These are phyloP conservation scores for Urophycis tenuis DNA, from an alignment of 2,797 vertebrate species.

Conservation along the genomic window DNA sequence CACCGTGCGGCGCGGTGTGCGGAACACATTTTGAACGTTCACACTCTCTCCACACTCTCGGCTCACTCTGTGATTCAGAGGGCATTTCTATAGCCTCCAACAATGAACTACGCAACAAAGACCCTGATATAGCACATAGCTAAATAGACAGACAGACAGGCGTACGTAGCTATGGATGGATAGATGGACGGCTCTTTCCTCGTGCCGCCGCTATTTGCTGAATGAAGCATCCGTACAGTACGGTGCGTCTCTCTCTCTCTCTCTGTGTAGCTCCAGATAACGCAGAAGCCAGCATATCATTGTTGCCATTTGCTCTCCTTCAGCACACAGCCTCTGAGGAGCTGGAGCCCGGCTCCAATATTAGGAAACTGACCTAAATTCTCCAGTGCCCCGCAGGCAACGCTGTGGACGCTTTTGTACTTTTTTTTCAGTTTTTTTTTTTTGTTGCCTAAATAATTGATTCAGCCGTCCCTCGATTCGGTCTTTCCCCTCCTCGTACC, in stretches of 20 bases:
- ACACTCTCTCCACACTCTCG: too few relatives aligned
- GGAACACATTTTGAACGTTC: too few relatives aligned
- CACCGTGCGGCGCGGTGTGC: too few relatives aligned
- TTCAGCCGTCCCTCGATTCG: conserved; percentile 51
- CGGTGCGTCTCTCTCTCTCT: too few relatives aligned
- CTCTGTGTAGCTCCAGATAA: background rate
- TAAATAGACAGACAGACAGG: background rate
- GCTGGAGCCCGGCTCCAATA: conserved; percentile 52
- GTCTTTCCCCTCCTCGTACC: conserved; percentile 45
- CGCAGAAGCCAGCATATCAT: conserved; percentile 20
- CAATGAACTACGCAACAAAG: too few relatives aligned
- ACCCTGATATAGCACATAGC: background rate
- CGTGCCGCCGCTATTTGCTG: too few relatives aligned
- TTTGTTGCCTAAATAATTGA: conserved; percentile 72
- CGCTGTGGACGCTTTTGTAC: conserved; percentile 61
- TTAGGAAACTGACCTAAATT: conserved; percentile 70
- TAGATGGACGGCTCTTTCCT: background rate
- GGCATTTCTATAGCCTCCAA: too few relatives aligned
- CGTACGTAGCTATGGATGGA: background rate
- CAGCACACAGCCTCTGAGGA: conserved; percentile 47
- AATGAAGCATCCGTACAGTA: background rate
- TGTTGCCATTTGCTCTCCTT: conserved; percentile 36
- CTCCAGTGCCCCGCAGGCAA: conserved; percentile 50
- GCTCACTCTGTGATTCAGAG: too few relatives aligned
- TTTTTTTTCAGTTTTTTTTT: conserved; percentile 62